Percentiles rank a stretch among this genome's conserved stretches.
phyloP scores from a whole-genome alignment of 2,113 vertebrate genomes.

The Budorcas taxicolor region DNA sequence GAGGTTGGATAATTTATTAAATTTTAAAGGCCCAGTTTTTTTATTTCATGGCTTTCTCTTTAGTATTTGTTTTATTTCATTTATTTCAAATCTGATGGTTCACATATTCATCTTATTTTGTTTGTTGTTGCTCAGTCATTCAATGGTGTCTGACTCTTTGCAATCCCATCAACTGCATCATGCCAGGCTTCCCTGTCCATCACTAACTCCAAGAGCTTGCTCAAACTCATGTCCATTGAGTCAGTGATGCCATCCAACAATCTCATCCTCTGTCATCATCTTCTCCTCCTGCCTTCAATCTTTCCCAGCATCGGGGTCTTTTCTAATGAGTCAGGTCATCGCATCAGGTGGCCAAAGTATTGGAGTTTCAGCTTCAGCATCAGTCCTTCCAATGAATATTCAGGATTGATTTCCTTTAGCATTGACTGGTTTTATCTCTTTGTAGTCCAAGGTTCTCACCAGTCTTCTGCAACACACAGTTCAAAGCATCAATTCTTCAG shows the following conservation, averaged over 20 bases:
- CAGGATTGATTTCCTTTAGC: neutral
- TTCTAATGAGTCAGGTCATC: neutral
- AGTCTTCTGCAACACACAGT: neutral
- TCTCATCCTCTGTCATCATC: neutral
- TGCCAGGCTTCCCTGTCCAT: neutral
- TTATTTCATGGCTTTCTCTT: neutral
- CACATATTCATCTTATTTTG: neutral
- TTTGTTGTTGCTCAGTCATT: neutral
- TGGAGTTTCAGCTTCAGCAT: neutral
- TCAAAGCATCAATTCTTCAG: neutral
- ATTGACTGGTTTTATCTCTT: neutral
- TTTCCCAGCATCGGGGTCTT: rapidly evolving
- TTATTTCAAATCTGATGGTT: neutral
- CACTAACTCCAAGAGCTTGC: neutral
- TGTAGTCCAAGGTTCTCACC: neutral
- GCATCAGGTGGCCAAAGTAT: neutral
- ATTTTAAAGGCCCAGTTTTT: neutral
- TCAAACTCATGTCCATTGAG: neutral
- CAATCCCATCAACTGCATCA: rapidly evolving
- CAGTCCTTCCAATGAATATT: neutral
- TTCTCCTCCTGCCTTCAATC: neutral
- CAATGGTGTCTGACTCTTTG: rapidly evolving
- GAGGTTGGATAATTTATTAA: neutral
- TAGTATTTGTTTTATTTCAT: neutral
- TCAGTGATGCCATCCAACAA: neutral